These are phyloP conservation scores for Falco berigora DNA, from an alignment of 2,797 vertebrate species.

Conservation along the genomic window DNA sequence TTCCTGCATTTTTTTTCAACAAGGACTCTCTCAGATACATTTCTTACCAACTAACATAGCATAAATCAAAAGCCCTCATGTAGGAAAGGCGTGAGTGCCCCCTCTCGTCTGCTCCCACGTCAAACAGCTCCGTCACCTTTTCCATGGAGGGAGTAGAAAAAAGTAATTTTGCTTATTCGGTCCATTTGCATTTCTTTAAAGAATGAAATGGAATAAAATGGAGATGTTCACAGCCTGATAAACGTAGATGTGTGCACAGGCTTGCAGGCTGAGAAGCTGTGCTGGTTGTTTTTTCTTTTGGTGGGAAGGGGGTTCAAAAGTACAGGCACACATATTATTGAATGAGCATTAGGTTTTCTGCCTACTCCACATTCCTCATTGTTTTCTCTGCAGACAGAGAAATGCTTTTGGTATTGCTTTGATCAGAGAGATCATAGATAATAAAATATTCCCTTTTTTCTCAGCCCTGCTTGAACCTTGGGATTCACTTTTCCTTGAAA, in stretches of 20 bases:
- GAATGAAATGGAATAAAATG: not conserved
- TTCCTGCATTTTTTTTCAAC: not conserved
- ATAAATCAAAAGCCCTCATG: not conserved
- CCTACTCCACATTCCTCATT: not conserved
- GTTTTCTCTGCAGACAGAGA: conserved; percentile 2
- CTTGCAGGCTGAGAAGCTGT: not conserved
- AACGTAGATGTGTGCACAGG: not conserved
- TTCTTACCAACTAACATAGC: not conserved
- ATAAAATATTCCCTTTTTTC: conserved; percentile 51
- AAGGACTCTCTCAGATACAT: not conserved
- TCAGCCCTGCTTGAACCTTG: conserved; percentile 18
- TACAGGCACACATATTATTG: not conserved
- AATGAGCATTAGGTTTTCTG: not conserved
- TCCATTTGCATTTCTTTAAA: not conserved
- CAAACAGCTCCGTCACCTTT: conserved; percentile 1
- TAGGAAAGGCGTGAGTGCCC: conserved; percentile 68
- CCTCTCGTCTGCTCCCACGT: conserved; percentile 45
- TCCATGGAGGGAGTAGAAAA: not conserved
- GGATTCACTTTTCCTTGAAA: conserved; percentile 44
- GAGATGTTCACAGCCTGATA: not conserved
- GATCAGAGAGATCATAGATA: conserved; percentile 1
- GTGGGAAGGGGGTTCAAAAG: not conserved
- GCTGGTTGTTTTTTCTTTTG: not conserved
- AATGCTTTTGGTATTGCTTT: conserved; percentile 32
- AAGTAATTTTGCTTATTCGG: not conserved